Evolutionary conservation across 2,797 vertebrate species (phyloP).

Genomic region (Peromyscus melanophrys): DNA sequence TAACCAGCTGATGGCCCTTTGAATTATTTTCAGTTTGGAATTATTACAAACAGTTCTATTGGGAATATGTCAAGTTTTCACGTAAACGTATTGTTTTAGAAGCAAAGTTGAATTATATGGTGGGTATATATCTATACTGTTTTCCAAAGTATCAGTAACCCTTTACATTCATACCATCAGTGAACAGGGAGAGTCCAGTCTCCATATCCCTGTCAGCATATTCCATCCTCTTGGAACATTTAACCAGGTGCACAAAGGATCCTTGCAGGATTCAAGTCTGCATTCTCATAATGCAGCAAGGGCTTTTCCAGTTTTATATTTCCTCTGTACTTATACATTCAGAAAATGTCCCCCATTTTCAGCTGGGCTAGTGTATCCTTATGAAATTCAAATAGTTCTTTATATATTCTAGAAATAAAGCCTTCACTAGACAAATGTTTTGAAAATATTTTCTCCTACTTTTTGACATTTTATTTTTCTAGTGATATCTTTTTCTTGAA

Average conservation of each 20-base stretch:
- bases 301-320: not conserved
- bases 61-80: not conserved
- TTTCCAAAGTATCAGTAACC: not conserved
- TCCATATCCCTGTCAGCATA: not conserved
- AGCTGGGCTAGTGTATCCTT: not conserved
- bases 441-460: conserved; percentile 18
- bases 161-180: not conserved
- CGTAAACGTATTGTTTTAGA: not conserved
- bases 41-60: not conserved
- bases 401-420: not conserved
- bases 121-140: not conserved
- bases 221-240: not conserved
- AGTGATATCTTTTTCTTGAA: not conserved
- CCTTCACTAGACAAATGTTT: conserved; percentile 41
- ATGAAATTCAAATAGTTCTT: not conserved
- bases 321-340: not conserved
- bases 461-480: conserved; percentile 47
- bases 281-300: not conserved
- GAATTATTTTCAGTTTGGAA: not conserved
- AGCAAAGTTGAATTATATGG: not conserved
- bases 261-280: not conserved
- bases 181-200: not conserved
- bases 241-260: not conserved
- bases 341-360: not conserved
- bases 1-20: not conserved